These are phyloP conservation scores for Rhyacophila evoluta DNA, from an alignment of 2,888 invertebrate species.

Conservation along the genomic window DNA sequence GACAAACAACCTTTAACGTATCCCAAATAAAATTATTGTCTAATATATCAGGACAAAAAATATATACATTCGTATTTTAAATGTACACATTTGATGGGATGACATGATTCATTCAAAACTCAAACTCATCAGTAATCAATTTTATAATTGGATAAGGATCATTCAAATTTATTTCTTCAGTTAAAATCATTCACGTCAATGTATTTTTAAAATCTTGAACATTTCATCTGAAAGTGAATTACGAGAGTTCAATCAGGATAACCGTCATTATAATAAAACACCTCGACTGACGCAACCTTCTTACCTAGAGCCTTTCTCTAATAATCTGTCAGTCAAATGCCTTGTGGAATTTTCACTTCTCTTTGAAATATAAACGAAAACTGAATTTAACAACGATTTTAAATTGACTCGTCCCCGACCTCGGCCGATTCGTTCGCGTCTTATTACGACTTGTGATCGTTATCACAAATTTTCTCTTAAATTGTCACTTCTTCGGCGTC, in stretches of 20 bases:
- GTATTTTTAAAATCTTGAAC: no score
- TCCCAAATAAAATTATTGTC: no score
- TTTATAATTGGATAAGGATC: no score
- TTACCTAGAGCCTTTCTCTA: background rate
- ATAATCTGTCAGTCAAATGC: background rate
- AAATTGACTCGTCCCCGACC: background rate
- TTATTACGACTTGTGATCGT: background rate
- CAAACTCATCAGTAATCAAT: no score
- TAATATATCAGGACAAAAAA: no score
- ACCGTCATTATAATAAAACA: background rate
- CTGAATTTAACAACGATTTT: conserved; percentile 5
- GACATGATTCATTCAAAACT: no score
- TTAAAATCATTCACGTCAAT: no score
- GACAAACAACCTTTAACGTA: no score
- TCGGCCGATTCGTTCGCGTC: background rate
- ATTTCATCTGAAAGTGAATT: no score
- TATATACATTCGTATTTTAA: no score
- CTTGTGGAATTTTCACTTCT: conserved; percentile 3
- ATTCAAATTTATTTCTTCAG: no score
- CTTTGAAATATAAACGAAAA: conserved; percentile 13
- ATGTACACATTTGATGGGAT: no score
- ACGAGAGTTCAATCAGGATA: background rate
- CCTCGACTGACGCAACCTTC: background rate
- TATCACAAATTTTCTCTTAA: background rate
- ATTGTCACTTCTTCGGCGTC: conserved; percentile 1